phyloP scores from a whole-genome alignment of 2,113 vertebrate genomes.

The Chloebia gouldiae region DNA sequence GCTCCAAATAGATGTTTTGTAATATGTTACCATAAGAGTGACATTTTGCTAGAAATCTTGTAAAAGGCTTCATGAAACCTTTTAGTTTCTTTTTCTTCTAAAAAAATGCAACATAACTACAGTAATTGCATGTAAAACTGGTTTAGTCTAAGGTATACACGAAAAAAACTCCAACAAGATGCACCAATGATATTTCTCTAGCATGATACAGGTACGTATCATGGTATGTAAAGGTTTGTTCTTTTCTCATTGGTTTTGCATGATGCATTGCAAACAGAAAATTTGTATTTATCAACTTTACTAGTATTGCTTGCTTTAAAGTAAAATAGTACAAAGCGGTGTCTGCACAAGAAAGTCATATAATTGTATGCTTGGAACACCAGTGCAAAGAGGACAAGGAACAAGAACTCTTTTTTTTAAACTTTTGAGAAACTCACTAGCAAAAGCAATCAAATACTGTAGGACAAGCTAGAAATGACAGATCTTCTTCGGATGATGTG shows the following conservation, averaged over 20 bases:
- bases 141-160: background rate
- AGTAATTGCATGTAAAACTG: background rate
- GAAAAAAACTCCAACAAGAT: background rate
- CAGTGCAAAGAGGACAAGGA: background rate
- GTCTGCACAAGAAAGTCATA: background rate
- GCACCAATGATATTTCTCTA: background rate
- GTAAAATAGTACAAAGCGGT: background rate
- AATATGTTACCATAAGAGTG: background rate
- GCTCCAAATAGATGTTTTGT: background rate
- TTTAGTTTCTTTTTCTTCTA: background rate
- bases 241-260: background rate
- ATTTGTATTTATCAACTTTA: background rate
- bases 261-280: background rate
- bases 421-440: background rate
- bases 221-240: background rate
- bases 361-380: background rate
- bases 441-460: background rate
- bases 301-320: background rate
- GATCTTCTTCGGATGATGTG: background rate
- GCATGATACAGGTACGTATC: fast-evolving
- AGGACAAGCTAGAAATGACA: background rate
- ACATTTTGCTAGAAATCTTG: background rate
- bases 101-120: background rate
- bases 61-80: background rate
- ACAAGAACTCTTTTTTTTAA: background rate